These are phyloP conservation scores for Jacana jacana DNA, from an alignment of 2,113 vertebrate genomes.

Conservation along the genomic window DNA sequence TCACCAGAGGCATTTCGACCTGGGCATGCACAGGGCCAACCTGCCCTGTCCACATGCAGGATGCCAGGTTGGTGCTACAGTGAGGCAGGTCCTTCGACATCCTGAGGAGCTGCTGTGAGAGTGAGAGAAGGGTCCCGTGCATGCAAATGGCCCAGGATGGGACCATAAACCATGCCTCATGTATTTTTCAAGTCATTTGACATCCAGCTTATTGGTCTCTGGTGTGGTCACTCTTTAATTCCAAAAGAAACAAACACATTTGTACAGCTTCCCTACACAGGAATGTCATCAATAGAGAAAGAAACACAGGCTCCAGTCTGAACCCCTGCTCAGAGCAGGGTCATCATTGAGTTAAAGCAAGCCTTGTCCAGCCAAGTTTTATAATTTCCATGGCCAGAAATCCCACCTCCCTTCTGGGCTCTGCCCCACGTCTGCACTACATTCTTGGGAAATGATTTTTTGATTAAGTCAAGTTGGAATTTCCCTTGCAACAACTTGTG, in stretches of 20 bases:
- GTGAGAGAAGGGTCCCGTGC: background rate
- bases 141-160: background rate
- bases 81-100: background rate
- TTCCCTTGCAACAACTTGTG: background rate
- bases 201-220: background rate
- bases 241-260: background rate
- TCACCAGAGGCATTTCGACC: background rate
- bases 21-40: background rate
- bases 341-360: background rate
- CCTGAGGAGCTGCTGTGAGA: background rate
- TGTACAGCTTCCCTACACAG: background rate
- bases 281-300: background rate
- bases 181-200: background rate
- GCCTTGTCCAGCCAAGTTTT: background rate
- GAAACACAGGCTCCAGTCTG: background rate
- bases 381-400: background rate
- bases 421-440: background rate
- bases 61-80: background rate
- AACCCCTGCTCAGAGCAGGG: background rate
- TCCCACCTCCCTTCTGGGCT: background rate
- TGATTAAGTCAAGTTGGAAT: background rate
- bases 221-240: constrained; percentile 4
- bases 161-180: background rate
- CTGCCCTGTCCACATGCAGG: background rate
- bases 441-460: background rate